Evolutionary conservation across 2,888 invertebrate genomes (phyloP).

Genomic region (Imbricaverruca yamaguchii): DNA sequence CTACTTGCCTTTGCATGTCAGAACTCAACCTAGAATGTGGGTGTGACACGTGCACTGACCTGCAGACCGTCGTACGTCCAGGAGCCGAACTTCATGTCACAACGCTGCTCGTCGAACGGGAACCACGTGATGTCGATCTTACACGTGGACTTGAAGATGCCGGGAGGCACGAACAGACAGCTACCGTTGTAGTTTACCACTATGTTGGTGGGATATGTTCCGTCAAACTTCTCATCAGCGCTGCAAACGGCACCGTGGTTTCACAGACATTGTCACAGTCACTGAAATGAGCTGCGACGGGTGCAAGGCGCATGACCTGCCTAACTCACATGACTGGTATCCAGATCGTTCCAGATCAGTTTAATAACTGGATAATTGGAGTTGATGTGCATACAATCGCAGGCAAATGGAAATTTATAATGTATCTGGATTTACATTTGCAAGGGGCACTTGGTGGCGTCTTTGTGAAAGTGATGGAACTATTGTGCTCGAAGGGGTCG

Average conservation of each 20-base stretch:
- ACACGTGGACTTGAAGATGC: slow-evolving; percentile 99
- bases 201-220: slow-evolving; percentile 99
- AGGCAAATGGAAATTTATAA: too few relatives aligned
- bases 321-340: too few relatives aligned
- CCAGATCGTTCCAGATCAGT: too few relatives aligned
- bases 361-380: too few relatives aligned
- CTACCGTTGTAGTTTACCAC: slow-evolving; percentile 97
- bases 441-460: too few relatives aligned
- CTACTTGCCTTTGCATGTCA: too few relatives aligned
- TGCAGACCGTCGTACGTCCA: slow-evolving; percentile 99
- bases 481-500: too few relatives aligned
- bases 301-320: too few relatives aligned
- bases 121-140: slow-evolving; percentile 99
- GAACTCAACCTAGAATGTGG: too few relatives aligned
- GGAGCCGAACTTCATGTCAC: slow-evolving; percentile 99
- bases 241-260: slow-evolving; percentile 48
- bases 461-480: too few relatives aligned
- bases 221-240: slow-evolving; percentile 99
- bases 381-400: too few relatives aligned
- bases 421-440: too few relatives aligned
- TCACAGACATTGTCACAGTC: background rate
- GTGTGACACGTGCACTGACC: slow-evolving; percentile 47
- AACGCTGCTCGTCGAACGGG: slow-evolving; percentile 99
- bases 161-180: slow-evolving; percentile 98
- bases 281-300: background rate